Evolutionary conservation across 1,140 invertebrate genomes (phyloP), one percentile per base, ranked within the genome.

Genomic region (Cherax quadricarinatus): DNA sequence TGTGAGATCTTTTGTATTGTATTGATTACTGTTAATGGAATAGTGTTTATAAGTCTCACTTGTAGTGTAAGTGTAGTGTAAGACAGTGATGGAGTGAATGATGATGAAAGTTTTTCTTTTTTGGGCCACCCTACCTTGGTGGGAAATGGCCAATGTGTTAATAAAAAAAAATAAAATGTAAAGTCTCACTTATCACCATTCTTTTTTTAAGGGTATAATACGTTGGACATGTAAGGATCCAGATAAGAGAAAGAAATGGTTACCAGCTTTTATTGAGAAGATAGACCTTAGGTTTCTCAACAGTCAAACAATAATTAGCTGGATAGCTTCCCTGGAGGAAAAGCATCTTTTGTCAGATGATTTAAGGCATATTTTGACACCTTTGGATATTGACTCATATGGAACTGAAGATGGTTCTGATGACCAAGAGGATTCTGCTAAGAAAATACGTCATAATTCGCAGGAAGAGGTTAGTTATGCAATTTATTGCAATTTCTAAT

Each of bases 281-380:
- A 86, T 91, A 48, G 62, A 91, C 30, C 21, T 91, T 3, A 79
- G 79, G 16, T 66, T 82, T 10, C 84, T 91, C 12, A 81, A 86
- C n/a, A 62, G 51, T 0, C 51, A 89, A 6, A 53, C 60, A 30
- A 91, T 48, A 81, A 60, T 82, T 12, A 86, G 81, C 41, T 91
- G 78, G 57, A 6, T 91, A 51, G 41, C 73, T 53, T 57, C 79
- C 1, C 41, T 91, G 16, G 73, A 86, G 24, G 90, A 91, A 30
- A 86, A 85, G n/a, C 51, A 91, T 5, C 84, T 91, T 16, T 91
- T 91, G n/a, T 70, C 60, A 41, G 85, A 91, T n/a, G 78, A 87
- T 30, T 41, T 91, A 41, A 86, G 82, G n/a, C 30, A 89, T 21
- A 73, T 83, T 41, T 30, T 89, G 51, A 30, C 51, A 24, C 88